Evolutionary conservation across 2,113 vertebrate genomes (phyloP).

Genomic region (Hyaena hyaena): DNA sequence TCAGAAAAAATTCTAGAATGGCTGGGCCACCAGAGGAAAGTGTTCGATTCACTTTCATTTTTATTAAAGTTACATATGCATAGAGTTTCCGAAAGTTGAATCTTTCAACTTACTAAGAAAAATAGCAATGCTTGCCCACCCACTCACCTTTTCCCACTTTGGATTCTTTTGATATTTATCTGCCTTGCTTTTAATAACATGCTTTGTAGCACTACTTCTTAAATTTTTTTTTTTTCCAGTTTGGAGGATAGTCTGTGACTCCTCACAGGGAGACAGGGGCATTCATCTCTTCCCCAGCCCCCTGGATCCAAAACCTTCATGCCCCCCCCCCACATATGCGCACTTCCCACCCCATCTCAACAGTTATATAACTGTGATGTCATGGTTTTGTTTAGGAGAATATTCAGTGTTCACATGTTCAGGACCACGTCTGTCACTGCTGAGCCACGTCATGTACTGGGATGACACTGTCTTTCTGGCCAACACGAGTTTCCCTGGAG

Average conservation of each 20-base stretch:
- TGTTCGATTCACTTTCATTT: not conserved
- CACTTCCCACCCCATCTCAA: not conserved
- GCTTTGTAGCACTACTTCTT: fast-evolving
- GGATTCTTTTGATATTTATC: not conserved
- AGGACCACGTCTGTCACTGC: fast-evolving
- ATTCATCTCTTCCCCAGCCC: not conserved
- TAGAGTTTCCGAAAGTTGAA: not conserved
- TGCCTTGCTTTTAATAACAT: not conserved
- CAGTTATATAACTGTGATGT: fast-evolving
- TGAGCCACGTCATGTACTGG: fast-evolving
- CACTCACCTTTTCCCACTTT: not conserved
- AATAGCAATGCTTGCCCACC: not conserved
- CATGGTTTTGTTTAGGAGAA: no score
- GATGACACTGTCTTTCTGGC: not conserved
- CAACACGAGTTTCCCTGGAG: not conserved
- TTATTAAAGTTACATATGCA: not conserved
- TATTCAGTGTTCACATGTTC: fast-evolving
- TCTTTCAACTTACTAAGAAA: not conserved
- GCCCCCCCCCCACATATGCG: fast-evolving
- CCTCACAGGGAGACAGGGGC: not conserved
- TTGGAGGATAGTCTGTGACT: not conserved
- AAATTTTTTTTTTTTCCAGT: not conserved
- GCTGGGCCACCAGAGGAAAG: not conserved
- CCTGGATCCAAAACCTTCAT: fast-evolving
- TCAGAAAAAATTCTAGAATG: not conserved